phyloP scores from a whole-genome alignment of 2,888 invertebrate genomes.

The Incurvaria masculella region DNA sequence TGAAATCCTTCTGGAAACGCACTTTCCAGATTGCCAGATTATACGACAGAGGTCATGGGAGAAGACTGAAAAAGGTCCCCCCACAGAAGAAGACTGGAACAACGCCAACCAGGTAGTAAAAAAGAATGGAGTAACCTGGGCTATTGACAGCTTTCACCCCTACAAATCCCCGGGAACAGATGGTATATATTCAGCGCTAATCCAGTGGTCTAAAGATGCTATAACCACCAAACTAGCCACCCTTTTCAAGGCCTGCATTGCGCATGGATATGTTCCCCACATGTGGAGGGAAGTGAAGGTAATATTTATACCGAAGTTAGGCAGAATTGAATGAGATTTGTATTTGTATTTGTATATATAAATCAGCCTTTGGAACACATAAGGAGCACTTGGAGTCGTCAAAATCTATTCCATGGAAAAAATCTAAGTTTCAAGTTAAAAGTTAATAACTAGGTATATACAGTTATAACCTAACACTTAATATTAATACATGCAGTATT shows the following conservation, averaged over 20 bases:
- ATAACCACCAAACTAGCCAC: not conserved
- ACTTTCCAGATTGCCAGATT: not conserved
- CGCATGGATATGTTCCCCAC: not conserved
- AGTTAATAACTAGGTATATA: too few relatives aligned
- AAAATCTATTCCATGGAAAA: too few relatives aligned
- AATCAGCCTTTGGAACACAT: too few relatives aligned
- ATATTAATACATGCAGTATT: not conserved
- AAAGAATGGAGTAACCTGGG: not conserved
- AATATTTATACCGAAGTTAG: conserved; percentile 14
- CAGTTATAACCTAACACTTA: too few relatives aligned
- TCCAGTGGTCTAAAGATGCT: not conserved
- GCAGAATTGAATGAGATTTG: too few relatives aligned
- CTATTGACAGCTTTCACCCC: not conserved
- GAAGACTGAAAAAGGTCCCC: not conserved
- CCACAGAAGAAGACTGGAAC: not conserved
- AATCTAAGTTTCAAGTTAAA: too few relatives aligned
- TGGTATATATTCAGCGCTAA: not conserved
- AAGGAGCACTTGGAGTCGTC: too few relatives aligned
- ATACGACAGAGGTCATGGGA: not conserved
- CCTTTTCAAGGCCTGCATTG: not conserved
- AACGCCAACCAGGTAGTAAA: not conserved
- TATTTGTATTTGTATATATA: too few relatives aligned
- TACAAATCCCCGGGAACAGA: not conserved
- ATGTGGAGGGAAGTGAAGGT: conserved; percentile 5
- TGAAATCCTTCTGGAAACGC: not conserved